Evolutionary conservation across 2,888 invertebrate genomes (phyloP).

Genomic region (Idaea dimidiata): DNA sequence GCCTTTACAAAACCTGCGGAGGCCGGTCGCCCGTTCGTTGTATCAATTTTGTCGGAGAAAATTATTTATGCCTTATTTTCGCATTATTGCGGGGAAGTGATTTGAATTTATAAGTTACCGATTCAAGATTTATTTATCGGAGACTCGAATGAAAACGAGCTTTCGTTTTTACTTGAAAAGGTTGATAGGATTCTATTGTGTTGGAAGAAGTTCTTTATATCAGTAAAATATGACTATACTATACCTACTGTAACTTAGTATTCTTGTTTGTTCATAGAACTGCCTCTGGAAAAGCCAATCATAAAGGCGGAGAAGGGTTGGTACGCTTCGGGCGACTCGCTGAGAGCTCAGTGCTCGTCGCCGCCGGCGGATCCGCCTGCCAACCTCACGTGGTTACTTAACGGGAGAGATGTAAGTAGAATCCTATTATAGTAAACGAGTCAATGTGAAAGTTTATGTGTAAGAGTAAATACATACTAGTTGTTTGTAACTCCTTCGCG

Average conservation of each 20-base stretch:
- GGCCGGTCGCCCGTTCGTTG: constrained; percentile 13
- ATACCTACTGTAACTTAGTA: not conserved
- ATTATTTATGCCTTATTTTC: constrained; percentile 2
- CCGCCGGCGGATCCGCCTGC: constrained; percentile 88
- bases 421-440: too few species aligned
- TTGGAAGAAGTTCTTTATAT: not conserved
- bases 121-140: not conserved
- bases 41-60: constrained; percentile 1
- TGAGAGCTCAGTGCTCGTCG: constrained; percentile 89
- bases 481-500: too few species aligned
- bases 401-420: constrained; percentile 87
- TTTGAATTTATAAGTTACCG: not conserved
- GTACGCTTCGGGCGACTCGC: constrained; percentile 89
- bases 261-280: constrained; percentile 75
- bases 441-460: too few species aligned
- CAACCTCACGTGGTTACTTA: constrained; percentile 87
- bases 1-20: constrained; percentile 15
- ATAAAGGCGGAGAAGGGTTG: constrained; percentile 88
- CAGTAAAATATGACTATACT: not conserved
- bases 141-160: not conserved
- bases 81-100: not conserved
- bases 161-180: not conserved
- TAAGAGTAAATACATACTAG: too few species aligned
- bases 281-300: constrained; percentile 86
- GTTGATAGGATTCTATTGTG: not conserved